A percentile compares a stretch with the other conserved stretches of the same genome.
Conservation (phyloP, 2,888 invertebrate species). For the Nemotelus pantherinus region DNA sequence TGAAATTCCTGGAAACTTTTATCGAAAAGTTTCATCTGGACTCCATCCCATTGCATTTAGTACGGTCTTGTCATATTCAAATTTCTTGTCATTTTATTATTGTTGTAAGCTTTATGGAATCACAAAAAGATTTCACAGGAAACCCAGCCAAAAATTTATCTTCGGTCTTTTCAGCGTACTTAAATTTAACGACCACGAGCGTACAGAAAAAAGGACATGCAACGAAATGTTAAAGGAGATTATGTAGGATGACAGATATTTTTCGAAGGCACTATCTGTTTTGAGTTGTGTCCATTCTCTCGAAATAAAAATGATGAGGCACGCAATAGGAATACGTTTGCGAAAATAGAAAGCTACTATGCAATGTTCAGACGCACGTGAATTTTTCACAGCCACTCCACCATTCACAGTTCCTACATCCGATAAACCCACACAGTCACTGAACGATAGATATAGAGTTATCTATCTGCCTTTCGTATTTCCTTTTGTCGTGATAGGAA, state of each 20-base stretch:
- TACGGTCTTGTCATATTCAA: slow-evolving; percentile 37
- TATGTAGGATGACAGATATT: slow-evolving; percentile 22
- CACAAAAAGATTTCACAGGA: slow-evolving; percentile 18
- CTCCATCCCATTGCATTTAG: neutral
- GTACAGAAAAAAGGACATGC: slow-evolving; percentile 22
- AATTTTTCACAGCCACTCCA: neutral
- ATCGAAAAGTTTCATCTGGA: slow-evolving; percentile 22
- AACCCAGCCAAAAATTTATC: slow-evolving; percentile 32
- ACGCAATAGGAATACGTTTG: slow-evolving; percentile 37
- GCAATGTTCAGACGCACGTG: too few species aligned
- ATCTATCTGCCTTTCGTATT: slow-evolving; percentile 30
- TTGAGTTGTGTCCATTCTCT: neutral
- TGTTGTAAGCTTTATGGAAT: slow-evolving; percentile 44
- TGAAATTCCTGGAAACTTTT: slow-evolving; percentile 38
- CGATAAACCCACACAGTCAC: slow-evolving; percentile 22
- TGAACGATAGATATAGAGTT: slow-evolving; percentile 27
- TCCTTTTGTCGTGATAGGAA: slow-evolving; percentile 29
- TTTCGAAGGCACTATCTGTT: neutral
- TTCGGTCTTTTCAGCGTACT: slow-evolving; percentile 23
- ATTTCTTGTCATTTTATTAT: slow-evolving; percentile 46
- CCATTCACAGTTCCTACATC: slow-evolving; percentile 31
- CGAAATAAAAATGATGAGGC: slow-evolving; percentile 33
- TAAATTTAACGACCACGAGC: slow-evolving; percentile 21
- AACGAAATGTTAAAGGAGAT: neutral
- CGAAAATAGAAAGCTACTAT: slow-evolving; percentile 3